Evolutionary conservation across 2,888 invertebrate species (phyloP).

Genomic region (Patella depressa): DNA sequence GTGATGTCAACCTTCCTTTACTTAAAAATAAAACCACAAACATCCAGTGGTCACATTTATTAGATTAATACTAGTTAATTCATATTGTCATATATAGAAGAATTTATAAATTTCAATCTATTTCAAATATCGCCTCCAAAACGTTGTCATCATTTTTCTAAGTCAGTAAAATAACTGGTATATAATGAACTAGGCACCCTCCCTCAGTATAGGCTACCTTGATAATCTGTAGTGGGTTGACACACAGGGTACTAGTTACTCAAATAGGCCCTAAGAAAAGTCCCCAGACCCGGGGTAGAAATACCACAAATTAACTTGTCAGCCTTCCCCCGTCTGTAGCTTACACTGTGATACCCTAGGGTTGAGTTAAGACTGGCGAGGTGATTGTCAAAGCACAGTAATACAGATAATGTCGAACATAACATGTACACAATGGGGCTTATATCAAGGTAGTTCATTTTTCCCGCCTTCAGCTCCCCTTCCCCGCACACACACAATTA

Average conservation of each 20-base stretch:
- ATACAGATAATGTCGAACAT: constrained; percentile 52
- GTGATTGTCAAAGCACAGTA: constrained; percentile 57
- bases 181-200: not conserved
- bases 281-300: constrained; percentile 61
- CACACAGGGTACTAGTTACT: constrained; percentile 41
- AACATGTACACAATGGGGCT: constrained; percentile 60
- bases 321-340: constrained; percentile 30
- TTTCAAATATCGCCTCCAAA: too few relatives aligned
- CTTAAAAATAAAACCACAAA: too few relatives aligned
- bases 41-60: too few relatives aligned
- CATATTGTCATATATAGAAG: too few relatives aligned
- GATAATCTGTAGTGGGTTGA: constrained; percentile 38
- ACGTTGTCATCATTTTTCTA: too few relatives aligned
- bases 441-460: constrained; percentile 41
- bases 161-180: not conserved
- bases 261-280: constrained; percentile 54
- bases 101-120: too few relatives aligned
- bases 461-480: not conserved
- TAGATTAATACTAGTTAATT: too few relatives aligned
- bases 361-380: constrained; percentile 52
- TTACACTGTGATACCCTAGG: constrained; percentile 46
- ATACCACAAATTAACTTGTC: constrained; percentile 40
- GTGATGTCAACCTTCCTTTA: too few relatives aligned
- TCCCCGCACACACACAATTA: too few relatives aligned
- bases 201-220: too few relatives aligned